Base-by-base conservation (phyloP, 2,888 invertebrate species). In the Sphinx pinastri region DNA sequence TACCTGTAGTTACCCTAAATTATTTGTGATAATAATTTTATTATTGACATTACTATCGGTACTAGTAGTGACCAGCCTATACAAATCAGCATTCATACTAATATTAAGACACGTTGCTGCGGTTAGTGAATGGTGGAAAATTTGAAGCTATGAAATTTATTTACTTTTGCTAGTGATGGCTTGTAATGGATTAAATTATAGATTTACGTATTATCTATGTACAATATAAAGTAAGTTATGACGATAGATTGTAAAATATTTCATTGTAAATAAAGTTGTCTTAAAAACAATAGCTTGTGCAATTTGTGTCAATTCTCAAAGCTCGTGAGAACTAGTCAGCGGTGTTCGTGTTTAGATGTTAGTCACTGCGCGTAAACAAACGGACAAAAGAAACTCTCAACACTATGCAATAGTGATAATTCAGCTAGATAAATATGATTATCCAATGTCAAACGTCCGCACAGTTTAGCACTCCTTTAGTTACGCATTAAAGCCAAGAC, bases 261-360 rank as follows among this genome's bases (percentile, higher is more conserved):
- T 84, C 89, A 90, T 86, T 94, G 94, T 94, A 94, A 94, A 94
- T 94, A 93, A 93, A 93, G 85, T 88, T 89, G 89, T 88, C 81
- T 82, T 88, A 81, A 88, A 88, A 88, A 89, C 85, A 88, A 87
- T 85, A 79, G 82, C 79, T 86, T 85, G 84, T 83, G 86, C 74
- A 86, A 87, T 85, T 82, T 79, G 81, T 84, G 81, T 85, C 79
- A 83, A 77, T 86, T 85, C 85, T 78, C 86, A 87, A 85, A 83
- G 81, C 78, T 78, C 85, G 84, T 88, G 88, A 78, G 87, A 88
- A 85, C 77, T 72, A 75, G 78, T 79, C 77, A 81, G 78, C 67
- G 45, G 25, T 47, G 57, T 66, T 79, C 82, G 81, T 82, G 81
- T 82, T 84, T 80, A 78, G 77, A 74, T 77, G 79, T 78, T 78